Base-by-base conservation (phyloP, 2,797 vertebrate genomes). In the Poecile montanus region DNA sequence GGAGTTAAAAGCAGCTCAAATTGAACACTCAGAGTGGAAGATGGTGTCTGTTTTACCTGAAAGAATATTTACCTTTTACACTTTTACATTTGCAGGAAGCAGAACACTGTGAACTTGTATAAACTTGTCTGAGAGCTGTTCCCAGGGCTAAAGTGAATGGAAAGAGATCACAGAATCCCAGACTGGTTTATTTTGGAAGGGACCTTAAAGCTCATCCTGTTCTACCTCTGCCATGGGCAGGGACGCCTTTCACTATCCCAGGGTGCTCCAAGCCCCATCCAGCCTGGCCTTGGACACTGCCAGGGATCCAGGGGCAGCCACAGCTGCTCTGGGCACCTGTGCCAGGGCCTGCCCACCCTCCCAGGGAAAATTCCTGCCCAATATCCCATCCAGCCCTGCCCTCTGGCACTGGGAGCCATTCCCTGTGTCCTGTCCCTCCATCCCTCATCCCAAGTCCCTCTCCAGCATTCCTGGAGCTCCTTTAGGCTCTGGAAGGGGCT, bases 61-160 rank as follows among this genome's bases (percentile, higher is more conserved):
- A 79, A 78, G 70, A 89, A 72, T 75, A 88, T 88, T 79, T 75
- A 36, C 62, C 11, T 44, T 38, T 21, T 58, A 58, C 62, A 73
- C 16, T 84, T 91, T 75, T 81, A 70, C n/a, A 81, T 81, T 76
- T 94, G 74, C 50, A 85, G 89, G 82, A 95, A 95, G 86, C 20
- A 80, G 75, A 93, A 38, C 47, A 5, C 47, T 42, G 65, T 29
- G 67, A n/a, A 80, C 83, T 36, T 78, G 72, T 27, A 5, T 61
- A 79, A 95, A 78, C 80, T 91, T 95, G 84, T 82, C 89, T 91
- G 90, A 93, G 93, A 88, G 73, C 56, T 48, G 38, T 60, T 92
- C 68, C 51, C 78, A 89, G 74, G 56, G 54, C 85, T 93, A 16
- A 53, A 74, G 36, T 58, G 88, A 67, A 70, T 57, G 71, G 70